Evolutionary conservation across 2,113 vertebrate species (phyloP).

Genomic region (Phodopus roborovskii): DNA sequence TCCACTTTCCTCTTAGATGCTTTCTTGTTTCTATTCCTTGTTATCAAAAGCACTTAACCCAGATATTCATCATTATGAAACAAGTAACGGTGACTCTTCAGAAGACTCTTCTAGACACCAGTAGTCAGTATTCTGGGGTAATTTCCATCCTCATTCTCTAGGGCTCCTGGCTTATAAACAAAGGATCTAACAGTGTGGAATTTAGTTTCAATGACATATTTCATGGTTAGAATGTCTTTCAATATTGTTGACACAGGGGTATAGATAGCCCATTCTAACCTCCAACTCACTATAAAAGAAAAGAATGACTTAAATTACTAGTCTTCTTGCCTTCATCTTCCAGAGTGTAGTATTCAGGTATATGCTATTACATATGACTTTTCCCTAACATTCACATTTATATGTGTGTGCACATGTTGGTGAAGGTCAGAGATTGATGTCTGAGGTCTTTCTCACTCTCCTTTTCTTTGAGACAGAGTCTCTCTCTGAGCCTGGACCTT

Average conservation of each 20-base stretch:
- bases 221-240: slow-evolving; percentile 10
- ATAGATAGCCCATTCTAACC: background rate
- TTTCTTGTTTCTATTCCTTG: background rate
- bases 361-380: background rate
- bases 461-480: background rate
- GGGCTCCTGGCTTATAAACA: background rate
- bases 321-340: background rate
- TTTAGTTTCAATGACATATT: background rate
- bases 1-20: background rate
- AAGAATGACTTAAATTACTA: background rate
- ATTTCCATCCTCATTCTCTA: background rate
- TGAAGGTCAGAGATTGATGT: background rate
- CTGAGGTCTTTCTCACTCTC: background rate
- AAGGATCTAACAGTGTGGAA: slow-evolving; percentile 1
- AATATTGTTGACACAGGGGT: background rate
- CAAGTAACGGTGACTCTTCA: slow-evolving; percentile 36
- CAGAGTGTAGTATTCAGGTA: background rate
- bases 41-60: background rate
- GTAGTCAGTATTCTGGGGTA: background rate
- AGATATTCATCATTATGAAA: slow-evolving; percentile 24
- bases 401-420: background rate
- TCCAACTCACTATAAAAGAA: background rate
- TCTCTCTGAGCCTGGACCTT: background rate
- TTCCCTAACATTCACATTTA: background rate
- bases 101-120: background rate